Percentiles rank a stretch among this genome's conserved stretches.
These are phyloP conservation scores for Oryctes rhinoceros DNA, from an alignment of 1,140 invertebrate genomes.

Conservation along the genomic window DNA sequence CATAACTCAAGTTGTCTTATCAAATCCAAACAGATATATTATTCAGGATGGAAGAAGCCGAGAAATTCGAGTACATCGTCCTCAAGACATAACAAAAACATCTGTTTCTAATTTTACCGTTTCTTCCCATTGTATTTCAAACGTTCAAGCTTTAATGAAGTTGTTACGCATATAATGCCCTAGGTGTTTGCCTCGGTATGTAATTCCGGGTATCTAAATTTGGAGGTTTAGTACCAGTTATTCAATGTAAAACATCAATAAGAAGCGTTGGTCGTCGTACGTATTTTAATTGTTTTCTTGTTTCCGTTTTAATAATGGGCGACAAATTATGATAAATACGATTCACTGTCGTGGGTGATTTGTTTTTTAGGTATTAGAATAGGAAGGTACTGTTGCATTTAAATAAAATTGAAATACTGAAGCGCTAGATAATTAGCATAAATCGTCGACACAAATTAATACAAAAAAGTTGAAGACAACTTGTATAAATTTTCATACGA, in stretches of 20 bases:
- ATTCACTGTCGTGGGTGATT: not conserved
- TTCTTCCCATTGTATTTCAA: conserved; percentile 26
- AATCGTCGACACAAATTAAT: too few species aligned
- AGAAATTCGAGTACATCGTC: not conserved
- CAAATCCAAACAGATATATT: too few species aligned
- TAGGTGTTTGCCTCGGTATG: not conserved
- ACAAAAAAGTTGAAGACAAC: too few species aligned
- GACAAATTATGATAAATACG: conserved; percentile 21
- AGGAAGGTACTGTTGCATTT: not conserved
- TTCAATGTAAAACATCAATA: conserved; percentile 2
- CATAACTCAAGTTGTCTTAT: too few species aligned
- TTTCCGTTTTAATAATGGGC: conserved; percentile 27
- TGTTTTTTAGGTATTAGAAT: not conserved
- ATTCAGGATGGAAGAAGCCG: not conserved
- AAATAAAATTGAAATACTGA: not conserved
- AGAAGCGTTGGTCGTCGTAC: not conserved
- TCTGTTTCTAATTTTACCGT: conserved; percentile 37
- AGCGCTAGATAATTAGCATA: too few species aligned
- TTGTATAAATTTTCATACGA: too few species aligned
- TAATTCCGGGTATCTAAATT: conserved; percentile 22
- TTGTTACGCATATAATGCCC: conserved; percentile 24
- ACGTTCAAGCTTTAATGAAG: conserved; percentile 28
- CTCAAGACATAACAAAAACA: conserved; percentile 24
- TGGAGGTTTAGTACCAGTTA: not conserved
- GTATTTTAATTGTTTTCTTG: conserved; percentile 9